Evolutionary conservation across 1,140 invertebrate species (phyloP), one percentile per base, ranked within the genome.

Genomic region (Stegodyphus dumicola): DNA sequence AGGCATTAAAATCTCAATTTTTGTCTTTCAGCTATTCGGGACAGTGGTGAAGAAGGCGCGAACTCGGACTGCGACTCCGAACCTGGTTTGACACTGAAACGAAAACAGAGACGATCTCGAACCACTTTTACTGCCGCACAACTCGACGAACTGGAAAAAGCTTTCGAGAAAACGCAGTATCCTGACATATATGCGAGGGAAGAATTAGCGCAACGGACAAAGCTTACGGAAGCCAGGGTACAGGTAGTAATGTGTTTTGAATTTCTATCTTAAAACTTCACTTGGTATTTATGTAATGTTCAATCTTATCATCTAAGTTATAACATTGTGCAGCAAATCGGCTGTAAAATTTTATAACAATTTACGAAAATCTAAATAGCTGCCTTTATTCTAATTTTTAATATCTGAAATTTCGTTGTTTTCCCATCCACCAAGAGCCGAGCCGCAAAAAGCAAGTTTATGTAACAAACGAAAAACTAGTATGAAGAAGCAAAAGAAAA

Each of bases 121-220:
- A 97, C 96, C 2, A 97, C 96, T 9, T 97, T 97, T 90, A 96
- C 95, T 0, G 95, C 95, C 0, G 92, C 94, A 89, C 96, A 98
- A 90, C 91, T 98, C 85, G 97, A 97, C 88, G 96, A 97, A 89
- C 89, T 97, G 66, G 96, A 98, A 89, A 94, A 94, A 66, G 95
- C 96, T 0, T 97, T 98, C 88, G 95, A 96, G 88, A 93, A 95
- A 75, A 97, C 96, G 0, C 96, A 97, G 90, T 99, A 99, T 90
- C 97, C 88, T 51, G 87, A 87, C 48, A 89, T 88, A 9, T 88
- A 90, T 66, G 90, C 89, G n/a, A 84, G 91, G 66, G 89, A 90
- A 76, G 90, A 91, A 77, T 79, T 90, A 0, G 90, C 90, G 3
- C 89, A 90, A 66, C 84, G 77, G 48, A 90, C 90, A 6, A 87